Percentiles rank a stretch among this genome's conserved stretches.
Conservation (phyloP, 92 coral and sea anemone species). For the Epizoanthus illoricatus region DNA sequence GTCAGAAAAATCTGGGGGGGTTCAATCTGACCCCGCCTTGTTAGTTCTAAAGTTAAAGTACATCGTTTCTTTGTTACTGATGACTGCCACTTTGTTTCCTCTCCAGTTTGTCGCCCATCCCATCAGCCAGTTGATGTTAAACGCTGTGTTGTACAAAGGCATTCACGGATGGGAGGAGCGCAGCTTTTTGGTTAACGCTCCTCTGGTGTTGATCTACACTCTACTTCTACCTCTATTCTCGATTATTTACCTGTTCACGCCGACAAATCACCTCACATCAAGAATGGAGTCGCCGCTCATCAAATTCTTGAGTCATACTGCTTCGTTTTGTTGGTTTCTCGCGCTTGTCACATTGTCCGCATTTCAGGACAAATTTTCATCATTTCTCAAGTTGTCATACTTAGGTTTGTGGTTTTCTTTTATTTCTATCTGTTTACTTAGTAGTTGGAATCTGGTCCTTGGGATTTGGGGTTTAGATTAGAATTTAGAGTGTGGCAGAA, state of each 20-base stretch:
- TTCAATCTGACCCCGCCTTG: too few species aligned
- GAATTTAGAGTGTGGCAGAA: too few species aligned
- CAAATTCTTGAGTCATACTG: slow-evolving; percentile 75
- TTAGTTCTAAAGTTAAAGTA: too few species aligned
- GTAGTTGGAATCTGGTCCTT: too few species aligned
- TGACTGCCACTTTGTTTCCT: not conserved
- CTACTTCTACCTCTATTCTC: slow-evolving; percentile 69
- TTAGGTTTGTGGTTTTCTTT: slow-evolving; percentile 42
- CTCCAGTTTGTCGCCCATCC: slow-evolving; percentile 91
- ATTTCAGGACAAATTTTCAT: slow-evolving; percentile 70
- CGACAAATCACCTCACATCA: slow-evolving; percentile 48
- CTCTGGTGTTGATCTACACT: slow-evolving; percentile 62
- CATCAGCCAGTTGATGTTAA: slow-evolving; percentile 82
- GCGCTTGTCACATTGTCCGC: slow-evolving; percentile 64
- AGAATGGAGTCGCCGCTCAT: slow-evolving; percentile 67
- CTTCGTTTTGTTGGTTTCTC: slow-evolving; percentile 74
- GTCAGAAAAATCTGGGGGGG: too few species aligned
- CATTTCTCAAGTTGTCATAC: slow-evolving; percentile 43
- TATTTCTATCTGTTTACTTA: not conserved
- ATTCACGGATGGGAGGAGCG: slow-evolving; percentile 66
- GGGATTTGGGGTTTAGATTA: too few species aligned
- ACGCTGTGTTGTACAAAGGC: slow-evolving; percentile 72
- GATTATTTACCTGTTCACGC: slow-evolving; percentile 58
- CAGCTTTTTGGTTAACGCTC: slow-evolving; percentile 15
- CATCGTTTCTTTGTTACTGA: too few species aligned